phyloP scores from a whole-genome alignment of 2,797 vertebrate species.

The Anguilla megastoma region DNA sequence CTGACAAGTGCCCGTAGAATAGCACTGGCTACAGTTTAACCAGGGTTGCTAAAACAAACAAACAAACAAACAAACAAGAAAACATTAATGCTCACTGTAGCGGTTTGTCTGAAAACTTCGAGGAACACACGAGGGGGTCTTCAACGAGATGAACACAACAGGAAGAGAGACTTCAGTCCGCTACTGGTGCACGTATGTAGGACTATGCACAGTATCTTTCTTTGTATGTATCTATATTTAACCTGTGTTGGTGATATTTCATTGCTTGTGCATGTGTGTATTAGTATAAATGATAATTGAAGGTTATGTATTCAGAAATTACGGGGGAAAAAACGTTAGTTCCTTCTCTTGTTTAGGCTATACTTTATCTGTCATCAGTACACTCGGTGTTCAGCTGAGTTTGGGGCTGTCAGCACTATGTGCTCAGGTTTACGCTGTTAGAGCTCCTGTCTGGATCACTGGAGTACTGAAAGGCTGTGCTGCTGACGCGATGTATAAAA shows the following conservation, averaged over 20 bases:
- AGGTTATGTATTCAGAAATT: neutral
- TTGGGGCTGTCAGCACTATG: neutral
- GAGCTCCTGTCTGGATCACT: slow-evolving; percentile 54
- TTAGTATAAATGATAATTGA: neutral
- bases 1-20: too few species aligned
- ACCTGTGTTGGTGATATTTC: neutral
- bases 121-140: neutral
- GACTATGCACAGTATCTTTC: neutral
- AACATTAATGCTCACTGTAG: too few species aligned
- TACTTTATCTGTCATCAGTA: neutral
- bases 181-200: neutral
- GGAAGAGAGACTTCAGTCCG: neutral
- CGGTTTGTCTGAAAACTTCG: too few species aligned
- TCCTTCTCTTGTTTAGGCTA: neutral
- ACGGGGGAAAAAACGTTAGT: neutral
- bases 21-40: too few species aligned
- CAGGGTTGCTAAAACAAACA: too few species aligned
- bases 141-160: neutral
- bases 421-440: slow-evolving; percentile 63
- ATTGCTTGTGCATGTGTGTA: neutral
- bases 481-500: neutral
- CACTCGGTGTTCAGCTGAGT: neutral
- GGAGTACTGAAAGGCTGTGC: neutral
- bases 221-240: neutral
- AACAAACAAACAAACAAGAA: too few species aligned